Evolutionary conservation across 2,888 invertebrate genomes (phyloP).

Genomic region (Leptinotarsa haldemani): DNA sequence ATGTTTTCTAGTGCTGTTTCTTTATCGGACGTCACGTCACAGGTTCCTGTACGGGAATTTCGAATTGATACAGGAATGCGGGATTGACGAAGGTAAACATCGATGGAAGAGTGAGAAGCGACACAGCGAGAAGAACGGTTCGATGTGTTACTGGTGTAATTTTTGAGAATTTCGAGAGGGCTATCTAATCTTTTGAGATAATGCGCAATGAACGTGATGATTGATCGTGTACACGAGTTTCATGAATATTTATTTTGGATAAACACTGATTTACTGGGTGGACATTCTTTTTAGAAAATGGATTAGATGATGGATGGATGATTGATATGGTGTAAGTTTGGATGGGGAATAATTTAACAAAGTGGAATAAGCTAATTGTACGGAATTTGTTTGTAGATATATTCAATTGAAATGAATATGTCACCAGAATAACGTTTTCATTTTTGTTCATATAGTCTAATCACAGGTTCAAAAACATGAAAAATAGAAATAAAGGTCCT

Average conservation of each 20-base stretch:
- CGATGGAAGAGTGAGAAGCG: constrained; percentile 25
- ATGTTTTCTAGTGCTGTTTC: constrained; percentile 39
- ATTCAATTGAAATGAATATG: too few relatives aligned
- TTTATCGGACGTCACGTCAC: constrained; percentile 21
- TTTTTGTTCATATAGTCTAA: too few relatives aligned
- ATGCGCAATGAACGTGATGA: not conserved
- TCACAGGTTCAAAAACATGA: too few relatives aligned
- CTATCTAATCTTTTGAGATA: constrained; percentile 9
- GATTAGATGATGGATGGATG: too few relatives aligned
- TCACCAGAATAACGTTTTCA: too few relatives aligned
- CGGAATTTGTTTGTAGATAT: too few relatives aligned
- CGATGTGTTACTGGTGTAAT: constrained; percentile 24
- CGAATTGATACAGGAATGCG: constrained; percentile 34
- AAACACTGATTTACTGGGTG: not conserved
- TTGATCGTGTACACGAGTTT: not conserved
- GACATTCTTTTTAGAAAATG: too few relatives aligned
- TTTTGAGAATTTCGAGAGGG: constrained; percentile 1
- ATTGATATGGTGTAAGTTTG: too few relatives aligned
- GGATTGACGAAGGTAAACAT: constrained; percentile 33
- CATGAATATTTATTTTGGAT: not conserved
- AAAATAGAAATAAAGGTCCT: too few relatives aligned
- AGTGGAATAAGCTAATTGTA: too few relatives aligned
- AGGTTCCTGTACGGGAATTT: constrained; percentile 42
- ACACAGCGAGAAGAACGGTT: constrained; percentile 2
- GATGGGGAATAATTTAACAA: too few relatives aligned